Evolutionary conservation across 2,888 invertebrate species (phyloP), one percentile per base, ranked within the genome.

Genomic region (Dryococelus australis): DNA sequence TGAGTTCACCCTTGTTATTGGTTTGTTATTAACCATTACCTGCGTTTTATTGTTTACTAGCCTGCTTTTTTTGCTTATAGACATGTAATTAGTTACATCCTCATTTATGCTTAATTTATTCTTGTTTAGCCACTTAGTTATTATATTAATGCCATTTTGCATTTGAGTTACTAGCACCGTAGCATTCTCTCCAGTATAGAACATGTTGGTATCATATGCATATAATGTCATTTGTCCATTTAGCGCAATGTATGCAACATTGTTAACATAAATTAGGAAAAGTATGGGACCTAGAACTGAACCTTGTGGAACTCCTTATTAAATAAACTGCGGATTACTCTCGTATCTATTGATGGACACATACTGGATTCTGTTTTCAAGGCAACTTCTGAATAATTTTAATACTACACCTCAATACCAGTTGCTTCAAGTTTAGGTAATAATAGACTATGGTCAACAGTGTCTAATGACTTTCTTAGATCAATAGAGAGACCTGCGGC

Each of bases 361-460:
- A 79, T 26, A 79, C 20, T 24, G 79, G 9, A 26, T 16, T 79
- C 2, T 12, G 13, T 79, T 79, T 12, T 27, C 20, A 12, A 79
- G 79, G n/a, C 20, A 79, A 24, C 20, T 79, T 26, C 20, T n/a
- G 20, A 79, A 79, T 28, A 5, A 27, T 47, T 84, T 47, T 35
- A 84, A 10, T 43, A 26, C 10, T 26, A 84, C 16, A 84, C 85
- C 85, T 43, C 85, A 26, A 85, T 53, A 6, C 85, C 47, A 16
- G 16, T 20, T 26, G 20, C 20, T 43, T 85, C 85, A 20, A 85
- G 3, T 85, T 85, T 85, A 43, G 9, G 43, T 16, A 47, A 27
- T 27, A 43, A 26, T 43, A 43, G 2, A 20, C 43, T 3, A 43
- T 85, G 47, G 26, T 85, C 0, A 10, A 85, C 84, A 8, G 84